phyloP scores from a whole-genome alignment of 2,888 invertebrate genomes.

The Bombyx huttoni region DNA sequence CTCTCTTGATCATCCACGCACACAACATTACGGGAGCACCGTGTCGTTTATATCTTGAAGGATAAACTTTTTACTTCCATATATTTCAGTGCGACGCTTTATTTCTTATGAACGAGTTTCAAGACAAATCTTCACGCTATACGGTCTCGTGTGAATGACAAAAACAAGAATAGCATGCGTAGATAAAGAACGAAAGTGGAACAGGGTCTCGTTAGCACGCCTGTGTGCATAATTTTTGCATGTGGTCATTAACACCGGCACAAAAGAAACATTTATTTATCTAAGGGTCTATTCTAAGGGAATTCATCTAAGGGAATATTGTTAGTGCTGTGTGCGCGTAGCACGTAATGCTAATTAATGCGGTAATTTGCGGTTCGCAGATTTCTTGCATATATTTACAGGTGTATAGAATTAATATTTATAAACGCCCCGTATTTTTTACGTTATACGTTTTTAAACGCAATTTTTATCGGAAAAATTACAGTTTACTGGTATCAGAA shows the following conservation, averaged over 20 bases:
- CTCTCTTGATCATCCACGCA: conserved; percentile 23
- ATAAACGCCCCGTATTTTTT: no score
- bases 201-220: not conserved
- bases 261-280: not conserved
- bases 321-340: no score
- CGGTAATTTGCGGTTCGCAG: no score
- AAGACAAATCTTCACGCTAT: not conserved
- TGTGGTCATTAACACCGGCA: not conserved
- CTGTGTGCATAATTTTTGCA: not conserved
- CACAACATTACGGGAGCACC: conserved; percentile 17
- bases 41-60: conserved; percentile 19
- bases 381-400: no score
- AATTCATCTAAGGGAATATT: no score
- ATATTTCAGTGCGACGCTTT: conserved; percentile 1
- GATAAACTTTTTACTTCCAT: conserved; percentile 6
- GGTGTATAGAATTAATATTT: no score
- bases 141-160: not conserved
- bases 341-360: no score
- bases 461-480: conserved; percentile 40
- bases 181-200: not conserved
- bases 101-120: conserved; percentile 1
- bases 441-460: conserved; percentile 9
- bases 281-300: no score
- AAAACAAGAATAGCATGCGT: conserved; percentile 1
- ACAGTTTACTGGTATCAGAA: conserved; percentile 36